Evolutionary conservation across 2,888 invertebrate genomes (phyloP), one percentile per base, ranked within the genome.

Genomic region (Thera obeliscata): DNA sequence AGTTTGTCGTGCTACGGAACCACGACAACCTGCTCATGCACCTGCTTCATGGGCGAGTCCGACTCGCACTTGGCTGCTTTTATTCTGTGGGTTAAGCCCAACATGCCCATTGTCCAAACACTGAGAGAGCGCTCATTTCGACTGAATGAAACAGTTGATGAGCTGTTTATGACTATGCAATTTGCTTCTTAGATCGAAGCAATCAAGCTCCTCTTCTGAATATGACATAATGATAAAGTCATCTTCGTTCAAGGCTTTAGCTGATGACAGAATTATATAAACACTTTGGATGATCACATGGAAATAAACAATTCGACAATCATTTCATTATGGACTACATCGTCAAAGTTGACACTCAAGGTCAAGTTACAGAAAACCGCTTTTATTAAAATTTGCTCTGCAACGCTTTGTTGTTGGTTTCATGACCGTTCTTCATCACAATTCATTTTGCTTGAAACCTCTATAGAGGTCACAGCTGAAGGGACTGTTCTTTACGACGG

Each of bases 101-200:
- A 9, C 22, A 46, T 46, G 22, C 22, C 22, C 9, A 12, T 3
- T 3, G 7, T 5, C 38, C 2, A 38, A 41, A 12, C 56, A 6
- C 8, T 48, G 54, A 63, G 56, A 46, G 56, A 63, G 56, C 50
- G 56, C 50, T 74, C 69, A 70, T 68, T 72, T 56, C 56, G 43
- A 56, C 54, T 61, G 61, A 61, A 61, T 61, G 61, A 55, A 61
- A 46, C 62, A 7, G 64, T 67, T 74, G 64, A 74, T 72, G 22
- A 55, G 55, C 4, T 55, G n/a, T 35, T 55, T 55, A 55, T 72
- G 56, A 56, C 63, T 61, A 50, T 61, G 81, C 80, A 84, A 87
- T 88, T 84, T 87, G 81, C 78, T 86, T 82, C 86, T 76, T 86
- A 86, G 87, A 88, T 89, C 86, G 81, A 76, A 76, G 81, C 83